phyloP scores from a whole-genome alignment of 2,888 invertebrate species.

The Hydrotaea diabolus region DNA sequence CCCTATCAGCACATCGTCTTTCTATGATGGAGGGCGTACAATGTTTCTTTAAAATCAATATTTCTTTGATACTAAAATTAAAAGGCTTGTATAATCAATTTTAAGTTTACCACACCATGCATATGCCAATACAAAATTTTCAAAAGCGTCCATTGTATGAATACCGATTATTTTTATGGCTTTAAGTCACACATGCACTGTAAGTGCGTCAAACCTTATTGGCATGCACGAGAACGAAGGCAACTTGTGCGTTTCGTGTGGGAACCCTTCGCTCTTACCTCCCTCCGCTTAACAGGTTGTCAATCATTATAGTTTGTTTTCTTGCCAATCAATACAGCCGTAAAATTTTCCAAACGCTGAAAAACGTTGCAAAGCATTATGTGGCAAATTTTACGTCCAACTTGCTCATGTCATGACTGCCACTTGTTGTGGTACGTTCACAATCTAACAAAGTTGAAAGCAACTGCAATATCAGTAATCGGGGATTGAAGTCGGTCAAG shows the following conservation, averaged over 20 bases:
- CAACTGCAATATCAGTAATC: no score
- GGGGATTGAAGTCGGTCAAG: no score
- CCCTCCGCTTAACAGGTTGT: neutral
- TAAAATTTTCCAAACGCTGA: neutral
- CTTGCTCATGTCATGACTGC: neutral
- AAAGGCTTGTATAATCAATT: no score
- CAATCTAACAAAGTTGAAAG: no score
- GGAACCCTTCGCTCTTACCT: neutral
- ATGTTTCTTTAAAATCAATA: no score
- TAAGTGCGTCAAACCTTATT: neutral
- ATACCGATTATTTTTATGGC: neutral
- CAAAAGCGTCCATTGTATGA: neutral
- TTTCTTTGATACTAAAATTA: no score
- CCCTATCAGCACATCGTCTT: no score
- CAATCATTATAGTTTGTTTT: neutral
- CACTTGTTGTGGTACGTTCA: neutral
- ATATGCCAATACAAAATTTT: no score
- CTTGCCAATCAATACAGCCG: neutral
- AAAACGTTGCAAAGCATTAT: neutral
- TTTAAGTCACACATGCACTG: neutral
- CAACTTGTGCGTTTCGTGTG: neutral
- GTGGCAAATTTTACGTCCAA: neutral
- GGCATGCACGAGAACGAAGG: neutral
- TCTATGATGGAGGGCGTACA: no score
- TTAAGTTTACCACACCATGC: no score